Percentiles rank a stretch among this genome's conserved stretches.
Conservation (phyloP, 2,113 vertebrate species). For the Corythaeola cristata region DNA sequence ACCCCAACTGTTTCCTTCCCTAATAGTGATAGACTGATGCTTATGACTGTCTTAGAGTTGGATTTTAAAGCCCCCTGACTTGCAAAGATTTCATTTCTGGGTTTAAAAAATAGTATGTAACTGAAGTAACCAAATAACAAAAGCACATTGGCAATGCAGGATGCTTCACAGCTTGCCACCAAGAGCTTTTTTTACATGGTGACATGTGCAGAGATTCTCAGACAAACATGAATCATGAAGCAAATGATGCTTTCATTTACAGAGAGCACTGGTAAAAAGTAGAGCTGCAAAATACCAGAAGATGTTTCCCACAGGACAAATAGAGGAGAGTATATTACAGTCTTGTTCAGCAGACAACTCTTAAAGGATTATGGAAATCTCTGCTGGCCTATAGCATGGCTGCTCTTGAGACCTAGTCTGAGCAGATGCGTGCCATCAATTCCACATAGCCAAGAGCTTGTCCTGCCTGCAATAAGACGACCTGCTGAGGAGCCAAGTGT, state of each 20-base stretch:
- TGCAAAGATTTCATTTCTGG: neutral
- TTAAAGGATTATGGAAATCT: neutral
- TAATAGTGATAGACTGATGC: neutral
- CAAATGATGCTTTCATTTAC: neutral
- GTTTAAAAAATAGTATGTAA: neutral
- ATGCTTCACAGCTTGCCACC: neutral
- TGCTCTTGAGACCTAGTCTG: neutral
- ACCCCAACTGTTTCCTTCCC: neutral
- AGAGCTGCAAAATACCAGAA: neutral
- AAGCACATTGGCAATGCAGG: neutral
- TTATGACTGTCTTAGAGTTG: neutral
- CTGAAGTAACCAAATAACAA: neutral
- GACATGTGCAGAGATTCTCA: slow-evolving; percentile 38
- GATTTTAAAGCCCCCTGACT: neutral
- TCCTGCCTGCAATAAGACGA: neutral
- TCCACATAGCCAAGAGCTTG: neutral
- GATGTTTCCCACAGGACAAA: neutral
- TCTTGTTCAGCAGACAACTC: neutral
- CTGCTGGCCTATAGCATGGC: neutral
- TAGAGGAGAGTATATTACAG: neutral
- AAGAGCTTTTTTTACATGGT: neutral
- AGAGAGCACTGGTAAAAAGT: neutral
- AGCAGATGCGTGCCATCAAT: neutral
- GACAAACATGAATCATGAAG: slow-evolving; percentile 32
- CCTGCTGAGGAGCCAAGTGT: neutral